A percentile compares a stretch with the other conserved stretches of the same genome.
phyloP scores from a whole-genome alignment of 2,113 vertebrate species.

The Actenoides lindsayi region DNA sequence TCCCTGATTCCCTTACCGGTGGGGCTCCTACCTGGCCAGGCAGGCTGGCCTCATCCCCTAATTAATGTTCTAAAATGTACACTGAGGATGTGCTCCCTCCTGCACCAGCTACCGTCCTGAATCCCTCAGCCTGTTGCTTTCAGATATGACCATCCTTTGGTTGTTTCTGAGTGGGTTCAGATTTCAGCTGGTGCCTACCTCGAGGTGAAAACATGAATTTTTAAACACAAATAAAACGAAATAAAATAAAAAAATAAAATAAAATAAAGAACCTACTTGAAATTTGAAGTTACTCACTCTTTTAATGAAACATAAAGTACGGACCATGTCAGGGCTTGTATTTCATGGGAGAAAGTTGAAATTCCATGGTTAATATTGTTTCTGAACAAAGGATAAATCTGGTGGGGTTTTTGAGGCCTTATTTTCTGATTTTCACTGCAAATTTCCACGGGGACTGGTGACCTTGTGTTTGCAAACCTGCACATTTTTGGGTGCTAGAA shows the following conservation, averaged over 20 bases:
- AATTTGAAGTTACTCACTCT: not conserved
- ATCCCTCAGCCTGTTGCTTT: not conserved
- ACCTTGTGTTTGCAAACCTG: constrained; percentile 1
- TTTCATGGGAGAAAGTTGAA: not conserved
- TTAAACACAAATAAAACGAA: not conserved
- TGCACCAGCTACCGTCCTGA: not conserved
- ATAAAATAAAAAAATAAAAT: not conserved
- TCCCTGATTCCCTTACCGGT: rapidly evolving
- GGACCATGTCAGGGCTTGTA: rapidly evolving
- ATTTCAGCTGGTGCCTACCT: not conserved
- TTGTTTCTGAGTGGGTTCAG: rapidly evolving
- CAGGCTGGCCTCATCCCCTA: not conserved
- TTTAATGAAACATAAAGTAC: not conserved
- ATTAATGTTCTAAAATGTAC: not conserved
- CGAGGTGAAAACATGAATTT: not conserved
- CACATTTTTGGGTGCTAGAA: not conserved
- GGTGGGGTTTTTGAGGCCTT: not conserved
- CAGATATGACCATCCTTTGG: not conserved
- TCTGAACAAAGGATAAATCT: not conserved
- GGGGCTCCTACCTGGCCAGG: not conserved
- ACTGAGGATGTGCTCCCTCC: not conserved
- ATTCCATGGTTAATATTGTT: not conserved
- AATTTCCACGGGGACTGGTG: not conserved
- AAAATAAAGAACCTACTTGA: not conserved
- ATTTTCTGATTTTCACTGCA: not conserved